These are phyloP conservation scores for Echinometra lucunter DNA, from an alignment of 53 echinoderm and acorn worm species.

Conservation along the genomic window DNA sequence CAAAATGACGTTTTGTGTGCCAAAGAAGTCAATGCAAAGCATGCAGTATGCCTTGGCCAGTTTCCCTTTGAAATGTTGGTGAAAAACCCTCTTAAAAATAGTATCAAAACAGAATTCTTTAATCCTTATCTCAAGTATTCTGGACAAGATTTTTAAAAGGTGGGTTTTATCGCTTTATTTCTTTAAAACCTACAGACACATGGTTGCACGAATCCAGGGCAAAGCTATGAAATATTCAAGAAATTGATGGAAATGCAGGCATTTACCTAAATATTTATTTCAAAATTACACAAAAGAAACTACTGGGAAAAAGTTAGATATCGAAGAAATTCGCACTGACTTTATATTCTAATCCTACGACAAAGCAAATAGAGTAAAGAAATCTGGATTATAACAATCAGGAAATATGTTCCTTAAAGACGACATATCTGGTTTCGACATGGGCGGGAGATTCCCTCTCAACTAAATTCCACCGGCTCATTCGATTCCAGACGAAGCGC, in stretches of 20 bases:
- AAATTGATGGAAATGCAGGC: no score
- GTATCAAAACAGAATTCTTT: no score
- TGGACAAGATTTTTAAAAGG: not conserved
- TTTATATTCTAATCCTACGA: not conserved
- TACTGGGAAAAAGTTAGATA: no score
- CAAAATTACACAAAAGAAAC: no score
- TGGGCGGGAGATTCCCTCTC: not conserved
- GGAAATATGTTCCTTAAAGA: not conserved
- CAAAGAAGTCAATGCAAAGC: no score
- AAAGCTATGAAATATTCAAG: not conserved
- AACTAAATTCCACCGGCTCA: not conserved
- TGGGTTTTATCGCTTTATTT: not conserved
- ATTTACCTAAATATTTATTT: no score
- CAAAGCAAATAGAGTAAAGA: not conserved
- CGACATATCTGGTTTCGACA: not conserved
- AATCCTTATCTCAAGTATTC: not conserved
- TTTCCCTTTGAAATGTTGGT: no score
- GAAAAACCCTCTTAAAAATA: no score
- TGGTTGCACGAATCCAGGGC: not conserved
- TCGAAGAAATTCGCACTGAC: not conserved
- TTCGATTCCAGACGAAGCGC: not conserved
- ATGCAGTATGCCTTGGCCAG: no score
- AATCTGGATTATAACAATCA: not conserved
- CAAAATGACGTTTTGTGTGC: no score
- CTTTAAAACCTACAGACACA: not conserved